Percentiles rank a stretch among this genome's conserved stretches.
Conservation (phyloP, 2,113 vertebrate species). For the Fukomys damarensis region DNA sequence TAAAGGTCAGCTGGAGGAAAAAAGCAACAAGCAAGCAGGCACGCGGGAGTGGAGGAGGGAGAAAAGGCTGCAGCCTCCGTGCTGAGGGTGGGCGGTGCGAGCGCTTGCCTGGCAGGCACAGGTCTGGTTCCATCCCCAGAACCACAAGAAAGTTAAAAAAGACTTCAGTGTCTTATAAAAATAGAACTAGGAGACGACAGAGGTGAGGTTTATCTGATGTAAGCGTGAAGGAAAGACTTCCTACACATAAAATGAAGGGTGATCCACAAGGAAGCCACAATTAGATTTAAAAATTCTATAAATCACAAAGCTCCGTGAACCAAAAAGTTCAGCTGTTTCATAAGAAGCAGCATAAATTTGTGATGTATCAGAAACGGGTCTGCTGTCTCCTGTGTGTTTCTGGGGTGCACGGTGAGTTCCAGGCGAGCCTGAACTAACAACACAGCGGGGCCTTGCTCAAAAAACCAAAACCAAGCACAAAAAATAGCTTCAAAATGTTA, state of each 20-base stretch:
- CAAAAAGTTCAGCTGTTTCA: not conserved
- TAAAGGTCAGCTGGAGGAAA: not conserved
- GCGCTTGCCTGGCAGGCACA: not conserved
- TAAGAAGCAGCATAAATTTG: not conserved
- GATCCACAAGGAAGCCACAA: not conserved
- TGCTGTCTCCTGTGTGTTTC: not conserved
- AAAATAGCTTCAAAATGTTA: not conserved
- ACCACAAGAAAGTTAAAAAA: not conserved
- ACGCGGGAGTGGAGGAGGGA: no score
- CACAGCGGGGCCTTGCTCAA: not conserved
- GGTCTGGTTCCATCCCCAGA: not conserved
- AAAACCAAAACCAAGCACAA: not conserved
- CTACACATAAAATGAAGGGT: not conserved
- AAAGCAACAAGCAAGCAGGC: not conserved
- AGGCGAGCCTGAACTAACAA: not conserved
- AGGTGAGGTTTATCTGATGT: not conserved
- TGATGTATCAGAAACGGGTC: not conserved
- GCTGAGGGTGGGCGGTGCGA: not conserved
- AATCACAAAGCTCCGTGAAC: not conserved
- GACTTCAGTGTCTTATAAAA: not conserved
- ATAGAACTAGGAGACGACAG: not conserved
- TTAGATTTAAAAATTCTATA: conserved; percentile 23
- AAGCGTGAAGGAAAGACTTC: not conserved
- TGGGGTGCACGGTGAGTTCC: not conserved
- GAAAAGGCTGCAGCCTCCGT: no score